Base-by-base conservation (phyloP, 2,797 vertebrate species). In the Lates japonicus region DNA sequence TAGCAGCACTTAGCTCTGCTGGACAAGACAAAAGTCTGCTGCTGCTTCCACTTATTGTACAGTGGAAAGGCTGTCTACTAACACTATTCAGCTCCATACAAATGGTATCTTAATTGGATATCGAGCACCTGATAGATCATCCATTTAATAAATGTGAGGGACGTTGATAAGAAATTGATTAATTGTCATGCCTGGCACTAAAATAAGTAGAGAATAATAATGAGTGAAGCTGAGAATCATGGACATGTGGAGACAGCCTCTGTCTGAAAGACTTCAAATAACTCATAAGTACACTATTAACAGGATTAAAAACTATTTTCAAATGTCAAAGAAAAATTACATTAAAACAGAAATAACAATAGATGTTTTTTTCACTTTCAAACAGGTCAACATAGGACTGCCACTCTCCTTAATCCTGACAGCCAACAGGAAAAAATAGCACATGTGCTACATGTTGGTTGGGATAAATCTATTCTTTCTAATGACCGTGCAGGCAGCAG, bases 91-190 rank as follows among this genome's bases (percentile, higher is more conserved):
- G 71, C 67, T 74, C 78, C 72, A 75, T 74, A 51, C 72, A 86
- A 80, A 74, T 65, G 51, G 72, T 79, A 87, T 89, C 84, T 84
- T 90, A 91, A 90, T 90, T 91, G 85, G 84, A 90, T 84, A 91
- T 86, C 78, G 82, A 79, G 69, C 42, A 20, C 62, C 73, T 78
- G 73, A 88, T 87, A 81, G 80, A 91, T 88, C 65, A 87, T 85
- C 77, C 63, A 80, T 83, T 89, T 77, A 85, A 87, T 80, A 88
- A 83, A 87, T 85, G 78, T 83, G 83, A 83, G 74, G 70, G 71
- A 80, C 2, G 41, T 33, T 76, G 88, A 90, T 88, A 87, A 88
- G 78, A 83, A 60, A 70, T 49, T 1, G 78, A 80, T n/a, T 80
- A 82, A 87, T 76, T 82, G 62, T 76, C 72, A 82, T 58, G 65